Evolutionary conservation across 2,113 vertebrate species (phyloP).

Genomic region (Hyperoodon ampullatus): DNA sequence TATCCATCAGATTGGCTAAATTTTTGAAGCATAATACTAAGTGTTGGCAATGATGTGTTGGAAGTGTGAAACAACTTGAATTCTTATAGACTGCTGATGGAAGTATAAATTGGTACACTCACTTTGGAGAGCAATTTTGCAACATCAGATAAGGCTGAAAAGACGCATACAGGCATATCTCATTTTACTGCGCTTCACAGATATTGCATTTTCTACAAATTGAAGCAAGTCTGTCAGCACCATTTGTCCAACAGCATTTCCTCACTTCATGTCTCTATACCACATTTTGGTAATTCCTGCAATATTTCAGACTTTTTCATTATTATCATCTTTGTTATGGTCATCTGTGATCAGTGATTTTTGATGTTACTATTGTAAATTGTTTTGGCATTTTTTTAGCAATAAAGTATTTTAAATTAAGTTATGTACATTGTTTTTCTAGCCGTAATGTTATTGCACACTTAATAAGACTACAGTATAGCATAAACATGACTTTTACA

Average conservation of each 20-base stretch:
- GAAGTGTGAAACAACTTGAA: background rate
- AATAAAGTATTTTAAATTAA: background rate
- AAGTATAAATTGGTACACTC: background rate
- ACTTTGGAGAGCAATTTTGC: background rate
- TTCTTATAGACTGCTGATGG: background rate
- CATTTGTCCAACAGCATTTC: background rate
- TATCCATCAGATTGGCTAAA: background rate
- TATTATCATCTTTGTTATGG: no score
- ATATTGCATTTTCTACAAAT: background rate
- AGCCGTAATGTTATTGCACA: background rate
- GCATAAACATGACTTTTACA: background rate
- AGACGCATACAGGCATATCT: background rate
- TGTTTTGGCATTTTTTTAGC: background rate
- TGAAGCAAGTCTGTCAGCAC: background rate
- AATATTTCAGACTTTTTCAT: background rate
- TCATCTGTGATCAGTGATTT: no score
- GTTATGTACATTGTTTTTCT: background rate
- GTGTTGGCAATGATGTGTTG: background rate
- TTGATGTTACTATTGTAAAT: no score
- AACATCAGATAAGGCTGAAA: background rate
- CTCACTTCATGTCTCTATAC: background rate
- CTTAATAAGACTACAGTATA: background rate
- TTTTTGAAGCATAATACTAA: slow-evolving; percentile 26
- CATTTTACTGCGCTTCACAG: background rate
- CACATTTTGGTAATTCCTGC: background rate